Evolutionary conservation across 2,113 vertebrate genomes (phyloP), one percentile per base, ranked within the genome.

Genomic region (Scomber scombrus): DNA sequence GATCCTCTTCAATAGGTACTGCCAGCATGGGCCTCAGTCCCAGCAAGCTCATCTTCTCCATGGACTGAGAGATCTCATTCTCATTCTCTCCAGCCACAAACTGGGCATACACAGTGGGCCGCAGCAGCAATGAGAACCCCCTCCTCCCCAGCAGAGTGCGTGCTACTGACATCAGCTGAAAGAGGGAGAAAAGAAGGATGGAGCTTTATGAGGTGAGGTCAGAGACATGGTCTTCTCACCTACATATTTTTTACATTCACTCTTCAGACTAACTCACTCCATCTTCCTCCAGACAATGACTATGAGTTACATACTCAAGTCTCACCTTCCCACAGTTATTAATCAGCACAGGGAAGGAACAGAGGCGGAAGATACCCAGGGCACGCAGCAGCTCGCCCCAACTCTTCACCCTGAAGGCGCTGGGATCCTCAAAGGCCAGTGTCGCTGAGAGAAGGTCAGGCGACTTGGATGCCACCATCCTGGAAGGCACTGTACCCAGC

Each of bases 61-160:
- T 94, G 12, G 94, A 95, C 21, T 26, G 80, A 49, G 72, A 87
- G 75, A 98, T 96, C 92, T 97, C 96, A 0, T 43, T 66, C 18
- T 94, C 87, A 0, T 91, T 95, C 90, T 97, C 96, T 0, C 97
- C 97, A 0, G 96, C 97, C 78, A 98, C 97, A 88, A 98, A 98
- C 93, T 98, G 97, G 18, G 96, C 96, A 0, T 98, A 97, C 18
- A 97, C 73, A 0, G 96, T 95, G 7, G 93, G 93, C 14, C 95
- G 92, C 55, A 97, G 87, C 15, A 96, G 55, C 0, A 87, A 47
- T 0, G 94, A 84, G 0, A 96, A 96, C 0, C 91, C 85, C 14
- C 91, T 80, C 56, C 78, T 91, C 1, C 97, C 96, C 78, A 97
- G 78, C 31, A 97, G 66, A 1, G 65, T 83, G 65, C 85, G 93